A percentile compares a stretch with the other conserved stretches of the same genome.
Conservation (phyloP, 2,797 vertebrate genomes). For the Rhincodon typus region DNA sequence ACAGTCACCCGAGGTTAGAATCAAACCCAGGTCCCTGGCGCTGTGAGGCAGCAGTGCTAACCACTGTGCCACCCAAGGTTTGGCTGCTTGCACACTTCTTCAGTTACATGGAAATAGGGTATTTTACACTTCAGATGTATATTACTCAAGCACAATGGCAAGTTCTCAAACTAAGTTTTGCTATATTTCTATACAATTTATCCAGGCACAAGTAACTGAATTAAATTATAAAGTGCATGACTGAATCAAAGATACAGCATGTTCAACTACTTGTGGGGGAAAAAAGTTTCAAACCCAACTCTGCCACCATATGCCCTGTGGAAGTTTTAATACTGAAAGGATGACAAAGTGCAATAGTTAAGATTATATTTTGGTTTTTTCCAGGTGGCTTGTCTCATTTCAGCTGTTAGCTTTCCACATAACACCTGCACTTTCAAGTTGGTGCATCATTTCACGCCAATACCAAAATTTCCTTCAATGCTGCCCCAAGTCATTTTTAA, state of each 20-base stretch:
- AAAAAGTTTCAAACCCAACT: neutral
- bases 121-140: neutral
- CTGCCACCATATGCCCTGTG: neutral
- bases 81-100: neutral
- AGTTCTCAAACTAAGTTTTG: neutral
- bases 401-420: conserved; percentile 42
- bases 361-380: neutral
- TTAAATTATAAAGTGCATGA: neutral
- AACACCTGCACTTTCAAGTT: conserved; percentile 43
- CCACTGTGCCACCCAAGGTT: too few species aligned
- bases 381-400: conserved; percentile 47
- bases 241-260: neutral
- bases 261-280: neutral
- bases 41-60: too few species aligned
- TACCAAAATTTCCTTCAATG: neutral
- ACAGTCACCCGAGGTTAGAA: too few species aligned
- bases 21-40: too few species aligned
- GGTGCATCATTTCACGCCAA: conserved; percentile 39
- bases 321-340: neutral
- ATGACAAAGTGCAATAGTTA: neutral
- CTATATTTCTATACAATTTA: neutral
- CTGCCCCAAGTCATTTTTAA: neutral
- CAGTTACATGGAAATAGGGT: neutral
- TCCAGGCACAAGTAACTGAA: neutral
- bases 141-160: too few species aligned